Evolutionary conservation across 2,888 invertebrate genomes (phyloP), one percentile per base, ranked within the genome.

Genomic region (Lysandra bellargus): DNA sequence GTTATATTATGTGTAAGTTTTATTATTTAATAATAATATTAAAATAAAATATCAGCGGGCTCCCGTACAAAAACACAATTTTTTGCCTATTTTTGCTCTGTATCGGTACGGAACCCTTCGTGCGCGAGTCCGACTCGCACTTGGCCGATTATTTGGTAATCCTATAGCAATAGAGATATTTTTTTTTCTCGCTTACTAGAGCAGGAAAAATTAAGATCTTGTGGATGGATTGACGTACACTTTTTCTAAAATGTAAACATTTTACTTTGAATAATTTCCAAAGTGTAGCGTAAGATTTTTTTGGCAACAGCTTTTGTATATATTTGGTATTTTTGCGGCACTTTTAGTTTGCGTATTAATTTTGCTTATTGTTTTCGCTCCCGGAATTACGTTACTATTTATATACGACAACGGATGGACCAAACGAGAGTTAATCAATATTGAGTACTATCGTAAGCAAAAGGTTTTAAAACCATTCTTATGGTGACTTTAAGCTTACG

Each of bases 261-360:
- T 75, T 76, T 60, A 75, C 69, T 75, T 80, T 33, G 76, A 79
- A 86, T 86, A 76, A 81, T 85, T 84, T 84, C 89, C 89, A 91
- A 88, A 88, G 87, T 85, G 81, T 81, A 87, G 88, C 80, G 80
- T 90, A 88, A 87, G 87, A 84, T 78, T 81, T 84, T 85, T 84
- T 85, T 85, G 86, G 81, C 82, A 85, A 85, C 82, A 83, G 84
- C 87, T 91, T 82, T 89, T 92, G 91, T 92, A 90, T 87, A 91
- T 91, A 90, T 86, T 89, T 87, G 86, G 85, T 86, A 85, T 85
- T 83, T 87, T 89, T 88, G 87, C 90, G 89, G 91, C 91, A 90
- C 90, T 88, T 85, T 82, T 84, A 87, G 85, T 87, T 87, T 89
- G 87, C 87, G 89, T 90, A 90, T 88, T 84, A 84, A 85, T 83